Percentiles rank a stretch among this genome's conserved stretches.
phyloP scores from a whole-genome alignment of 2,113 vertebrate species.

The Pristiophorus japonicus region DNA sequence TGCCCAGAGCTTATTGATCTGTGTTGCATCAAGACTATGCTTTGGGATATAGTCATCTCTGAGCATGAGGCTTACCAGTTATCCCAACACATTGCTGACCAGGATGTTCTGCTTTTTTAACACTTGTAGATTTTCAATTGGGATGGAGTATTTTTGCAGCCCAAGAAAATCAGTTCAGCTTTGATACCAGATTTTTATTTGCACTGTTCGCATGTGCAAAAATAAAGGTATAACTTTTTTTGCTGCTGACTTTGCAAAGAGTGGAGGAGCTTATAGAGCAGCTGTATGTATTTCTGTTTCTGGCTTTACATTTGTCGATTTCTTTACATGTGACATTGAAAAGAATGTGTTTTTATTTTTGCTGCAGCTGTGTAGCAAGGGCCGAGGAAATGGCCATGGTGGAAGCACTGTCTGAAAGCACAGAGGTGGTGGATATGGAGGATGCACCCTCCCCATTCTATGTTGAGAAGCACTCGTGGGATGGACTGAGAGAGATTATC shows the following conservation, averaged over 20 bases:
- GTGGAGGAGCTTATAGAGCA: background rate
- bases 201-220: background rate
- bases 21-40: background rate
- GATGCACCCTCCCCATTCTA: constrained; percentile 70
- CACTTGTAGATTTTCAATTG: background rate
- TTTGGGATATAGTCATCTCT: background rate
- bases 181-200: background rate
- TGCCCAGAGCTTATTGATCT: background rate
- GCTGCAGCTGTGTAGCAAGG: constrained; percentile 52
- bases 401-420: constrained; percentile 63
- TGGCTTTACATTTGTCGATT: background rate
- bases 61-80: background rate
- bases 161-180: background rate
- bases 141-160: background rate
- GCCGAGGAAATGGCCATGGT: constrained; percentile 70
- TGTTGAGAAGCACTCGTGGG: constrained; percentile 87
- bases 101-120: background rate
- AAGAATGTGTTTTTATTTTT: background rate
- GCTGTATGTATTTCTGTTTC: background rate
- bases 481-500: constrained; percentile 79
- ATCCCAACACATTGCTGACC: background rate
- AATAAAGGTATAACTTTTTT: background rate
- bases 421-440: constrained; percentile 70
- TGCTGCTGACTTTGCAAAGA: background rate
- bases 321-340: background rate